Base-by-base conservation (phyloP, 1,140 invertebrate species). In the Magallana gigas region DNA sequence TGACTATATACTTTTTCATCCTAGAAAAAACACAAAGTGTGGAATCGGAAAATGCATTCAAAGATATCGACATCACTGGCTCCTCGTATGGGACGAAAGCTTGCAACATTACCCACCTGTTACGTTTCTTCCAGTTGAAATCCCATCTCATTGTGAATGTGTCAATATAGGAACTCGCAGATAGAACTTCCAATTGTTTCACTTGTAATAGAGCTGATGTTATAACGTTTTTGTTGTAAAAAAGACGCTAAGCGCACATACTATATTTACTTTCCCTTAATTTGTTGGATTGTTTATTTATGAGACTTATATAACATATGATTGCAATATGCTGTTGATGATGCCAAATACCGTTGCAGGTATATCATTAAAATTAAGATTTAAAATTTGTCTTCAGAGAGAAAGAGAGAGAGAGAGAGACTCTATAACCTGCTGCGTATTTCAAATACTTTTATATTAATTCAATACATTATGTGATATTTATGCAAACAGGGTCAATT, bases 101-200 rank as follows among this genome's bases (percentile, higher is more conserved):
- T 71, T 91, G 7, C 89, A 88, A 29, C 89, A 88, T 23, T 90
- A 89, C 83, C 91, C 91, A 6, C 91, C 91, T 14, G 90, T 91
- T 1, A 91, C 91, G 9, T 91, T 91, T 71, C 87, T 90, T 64
- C 89, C 91, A 1, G 91, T 91, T 6, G 91, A 91, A 68, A 89
- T 91, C 3, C 90, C 91, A 1, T 91, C 91, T 11, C 91, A 91
- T 71, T 91, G 91, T 87, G 89, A 91, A 68, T 91, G 91, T 89
- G 91, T 90, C 8, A 91, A 91, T 68, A 85, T 91, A 14, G 91
- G 91, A 11, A 57, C 76, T 7, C 58, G 81, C 48, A 18, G 71
- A 80, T 23, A 80, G 12, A 11, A 18, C 18, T 64, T 64, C 7
- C 14, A 16, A 64, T 16, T 14, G 62, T 16, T 64, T 16, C 62